phyloP scores from a whole-genome alignment of 2,888 invertebrate species.

The Cabera pusaria region DNA sequence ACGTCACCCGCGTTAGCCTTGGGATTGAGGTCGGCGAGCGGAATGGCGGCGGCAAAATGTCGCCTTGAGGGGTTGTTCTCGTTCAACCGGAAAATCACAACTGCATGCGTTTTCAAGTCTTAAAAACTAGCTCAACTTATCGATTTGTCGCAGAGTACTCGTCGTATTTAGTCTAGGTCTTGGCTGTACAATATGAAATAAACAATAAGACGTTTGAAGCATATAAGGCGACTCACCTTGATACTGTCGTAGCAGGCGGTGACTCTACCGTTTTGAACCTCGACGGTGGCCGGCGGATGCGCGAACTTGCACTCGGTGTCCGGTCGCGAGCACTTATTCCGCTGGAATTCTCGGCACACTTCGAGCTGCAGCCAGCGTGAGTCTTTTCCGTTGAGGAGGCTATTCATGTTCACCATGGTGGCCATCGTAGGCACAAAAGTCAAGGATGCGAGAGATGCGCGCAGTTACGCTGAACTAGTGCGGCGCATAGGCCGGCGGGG shows the following conservation, averaged over 20 bases:
- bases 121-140: conserved; percentile 27
- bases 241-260: conserved; percentile 99
- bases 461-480: conserved; percentile 75
- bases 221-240: conserved; percentile 90
- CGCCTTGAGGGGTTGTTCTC: conserved; percentile 64
- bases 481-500: conserved; percentile 76
- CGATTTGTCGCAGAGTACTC: conserved; percentile 12
- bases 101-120: conserved; percentile 40
- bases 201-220: background rate
- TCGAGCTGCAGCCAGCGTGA: conserved; percentile 99
- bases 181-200: conserved; percentile 1
- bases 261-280: conserved; percentile 99
- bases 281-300: conserved; percentile 99
- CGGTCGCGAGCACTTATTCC: conserved; percentile 99
- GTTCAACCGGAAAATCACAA: conserved; percentile 52
- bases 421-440: conserved; percentile 81
- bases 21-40: conserved; percentile 75
- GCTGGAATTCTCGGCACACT: conserved; percentile 99
- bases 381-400: conserved; percentile 98
- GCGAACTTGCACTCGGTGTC: conserved; percentile 99
- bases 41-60: conserved; percentile 70
- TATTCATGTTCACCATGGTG: conserved; percentile 98
- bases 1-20: conserved; percentile 65
- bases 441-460: conserved; percentile 58
- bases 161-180: no score